phyloP scores from a whole-genome alignment of 2,113 vertebrate genomes.

The Scopus umbretta region DNA sequence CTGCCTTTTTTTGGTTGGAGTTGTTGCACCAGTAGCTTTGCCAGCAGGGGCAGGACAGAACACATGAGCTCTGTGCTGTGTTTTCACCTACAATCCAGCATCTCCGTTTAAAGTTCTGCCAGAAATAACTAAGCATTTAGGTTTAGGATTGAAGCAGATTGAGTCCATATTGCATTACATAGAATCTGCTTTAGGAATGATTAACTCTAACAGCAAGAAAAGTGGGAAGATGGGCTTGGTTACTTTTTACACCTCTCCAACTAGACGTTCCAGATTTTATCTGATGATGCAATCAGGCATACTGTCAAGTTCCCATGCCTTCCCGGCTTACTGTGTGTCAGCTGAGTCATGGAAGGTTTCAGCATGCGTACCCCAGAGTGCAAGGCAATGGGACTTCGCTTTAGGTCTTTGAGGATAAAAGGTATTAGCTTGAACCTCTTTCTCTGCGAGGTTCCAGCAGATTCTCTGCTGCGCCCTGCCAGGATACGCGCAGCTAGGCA shows the following conservation, averaged over 20 bases:
- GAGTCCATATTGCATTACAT: neutral
- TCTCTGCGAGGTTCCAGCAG: neutral
- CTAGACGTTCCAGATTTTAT: neutral
- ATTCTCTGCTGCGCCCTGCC: neutral
- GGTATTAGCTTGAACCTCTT: neutral
- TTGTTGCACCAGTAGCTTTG: neutral
- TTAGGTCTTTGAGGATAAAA: neutral
- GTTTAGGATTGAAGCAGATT: neutral
- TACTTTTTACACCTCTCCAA: neutral
- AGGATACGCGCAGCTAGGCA: neutral
- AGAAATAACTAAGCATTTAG: neutral
- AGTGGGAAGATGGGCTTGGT: neutral
- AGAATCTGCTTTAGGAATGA: neutral
- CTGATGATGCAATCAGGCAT: neutral
- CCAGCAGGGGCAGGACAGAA: neutral
- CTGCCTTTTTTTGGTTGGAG: neutral
- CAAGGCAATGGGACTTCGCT: neutral
- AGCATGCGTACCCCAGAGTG: neutral
- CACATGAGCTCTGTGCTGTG: neutral
- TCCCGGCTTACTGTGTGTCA: neutral
- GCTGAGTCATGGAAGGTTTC: neutral
- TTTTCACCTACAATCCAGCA: neutral
- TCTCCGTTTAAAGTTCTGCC: neutral
- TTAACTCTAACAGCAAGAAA: neutral
- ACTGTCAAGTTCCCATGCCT: neutral